These are phyloP conservation scores for Oreohelix idahoensis DNA, from an alignment of 1,140 invertebrate species.

Conservation along the genomic window DNA sequence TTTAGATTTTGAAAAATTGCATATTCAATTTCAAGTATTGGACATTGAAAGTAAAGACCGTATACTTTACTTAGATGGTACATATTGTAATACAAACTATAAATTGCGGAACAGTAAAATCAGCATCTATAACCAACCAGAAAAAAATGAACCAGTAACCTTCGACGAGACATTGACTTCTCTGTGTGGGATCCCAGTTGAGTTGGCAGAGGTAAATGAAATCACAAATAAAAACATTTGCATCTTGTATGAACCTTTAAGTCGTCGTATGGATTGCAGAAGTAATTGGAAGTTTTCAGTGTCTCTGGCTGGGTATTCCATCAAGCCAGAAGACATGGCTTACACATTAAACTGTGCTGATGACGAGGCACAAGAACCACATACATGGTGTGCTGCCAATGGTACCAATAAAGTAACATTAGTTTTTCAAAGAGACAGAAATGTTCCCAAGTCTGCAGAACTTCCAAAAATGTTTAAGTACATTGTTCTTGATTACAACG, in stretches of 20 bases:
- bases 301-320: background rate
- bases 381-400: background rate
- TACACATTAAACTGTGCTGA: background rate
- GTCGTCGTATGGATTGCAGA: background rate
- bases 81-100: background rate
- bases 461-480: background rate
- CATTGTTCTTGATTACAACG: background rate
- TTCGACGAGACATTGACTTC: background rate
- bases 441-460: background rate
- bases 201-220: background rate
- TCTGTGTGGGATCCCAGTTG: background rate
- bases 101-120: background rate
- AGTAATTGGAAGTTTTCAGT: constrained; percentile 8
- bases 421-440: background rate
- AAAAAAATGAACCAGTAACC: background rate
- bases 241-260: background rate
- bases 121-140: background rate
- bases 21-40: background rate
- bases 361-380: background rate
- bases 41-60: background rate
- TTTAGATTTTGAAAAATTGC: background rate
- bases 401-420: background rate
- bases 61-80: background rate
- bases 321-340: background rate
- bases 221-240: background rate